Evolutionary conservation across 2,797 vertebrate species (phyloP).

Genomic region (Columba guinea): DNA sequence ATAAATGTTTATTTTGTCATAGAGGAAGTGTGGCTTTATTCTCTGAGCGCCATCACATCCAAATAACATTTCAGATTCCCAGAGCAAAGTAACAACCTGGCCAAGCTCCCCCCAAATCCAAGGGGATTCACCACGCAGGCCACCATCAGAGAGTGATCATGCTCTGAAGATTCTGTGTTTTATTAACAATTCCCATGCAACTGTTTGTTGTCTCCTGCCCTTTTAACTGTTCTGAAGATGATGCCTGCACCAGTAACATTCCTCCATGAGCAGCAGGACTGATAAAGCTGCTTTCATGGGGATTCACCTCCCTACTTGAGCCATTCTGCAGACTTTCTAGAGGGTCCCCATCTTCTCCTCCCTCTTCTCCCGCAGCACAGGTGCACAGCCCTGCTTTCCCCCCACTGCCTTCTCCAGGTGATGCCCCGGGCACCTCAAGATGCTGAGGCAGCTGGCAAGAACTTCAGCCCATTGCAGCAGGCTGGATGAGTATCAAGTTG

Average conservation of each 20-base stretch:
- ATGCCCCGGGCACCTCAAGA: not conserved
- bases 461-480: not conserved
- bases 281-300: not conserved
- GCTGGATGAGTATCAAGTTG: not conserved
- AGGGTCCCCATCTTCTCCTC: not conserved
- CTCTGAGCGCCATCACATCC: not conserved
- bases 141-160: not conserved
- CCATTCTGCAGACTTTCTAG: not conserved
- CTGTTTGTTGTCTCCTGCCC: not conserved
- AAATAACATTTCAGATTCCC: not conserved
- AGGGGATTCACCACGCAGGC: not conserved
- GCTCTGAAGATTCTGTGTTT: not conserved
- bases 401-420: not conserved
- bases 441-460: rapidly evolving
- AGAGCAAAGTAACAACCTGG: not conserved
- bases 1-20: not conserved
- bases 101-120: not conserved
- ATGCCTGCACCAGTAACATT: not conserved
- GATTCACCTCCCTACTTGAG: not conserved
- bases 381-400: not conserved
- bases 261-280: rapidly evolving
- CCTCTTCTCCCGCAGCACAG: not conserved
- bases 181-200: not conserved
- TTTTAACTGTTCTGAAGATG: not conserved
- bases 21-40: not conserved